phyloP scores from a whole-genome alignment of 2,888 invertebrate genomes.

The Papilio protenor region DNA sequence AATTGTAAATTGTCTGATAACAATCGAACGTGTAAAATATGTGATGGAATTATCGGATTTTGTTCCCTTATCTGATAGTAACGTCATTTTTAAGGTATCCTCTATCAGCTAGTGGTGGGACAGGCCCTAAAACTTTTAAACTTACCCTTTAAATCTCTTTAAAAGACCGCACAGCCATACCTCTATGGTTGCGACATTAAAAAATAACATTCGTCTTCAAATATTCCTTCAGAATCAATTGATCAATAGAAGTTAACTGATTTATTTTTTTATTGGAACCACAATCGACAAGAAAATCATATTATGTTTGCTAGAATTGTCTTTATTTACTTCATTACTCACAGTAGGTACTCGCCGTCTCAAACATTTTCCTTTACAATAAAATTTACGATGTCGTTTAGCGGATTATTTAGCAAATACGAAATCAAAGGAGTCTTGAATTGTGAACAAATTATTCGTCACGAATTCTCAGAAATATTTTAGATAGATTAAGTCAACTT shows the following conservation, averaged over 20 bases:
- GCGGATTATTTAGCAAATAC: constrained; percentile 16
- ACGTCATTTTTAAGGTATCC: too few species aligned
- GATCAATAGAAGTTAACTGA: not conserved
- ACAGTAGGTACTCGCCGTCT: not conserved
- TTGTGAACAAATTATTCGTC: not conserved
- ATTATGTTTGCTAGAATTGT: constrained; percentile 2
- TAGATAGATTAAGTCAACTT: too few species aligned
- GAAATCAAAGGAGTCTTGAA: constrained; percentile 15
- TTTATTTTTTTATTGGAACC: not conserved
- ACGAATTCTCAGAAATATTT: not conserved
- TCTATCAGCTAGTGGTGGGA: too few species aligned
- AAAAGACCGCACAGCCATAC: too few species aligned
- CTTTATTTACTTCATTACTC: not conserved
- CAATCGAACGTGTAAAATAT: too few species aligned
- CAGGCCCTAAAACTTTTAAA: too few species aligned
- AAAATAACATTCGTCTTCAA: not conserved
- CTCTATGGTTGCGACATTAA: too few species aligned
- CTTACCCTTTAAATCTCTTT: too few species aligned
- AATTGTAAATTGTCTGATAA: too few species aligned
- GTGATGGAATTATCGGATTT: too few species aligned
- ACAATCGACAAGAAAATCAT: not conserved
- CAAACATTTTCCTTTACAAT: constrained; percentile 1
- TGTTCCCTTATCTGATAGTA: too few species aligned
- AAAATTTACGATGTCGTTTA: constrained; percentile 9
- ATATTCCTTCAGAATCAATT: not conserved